Percentiles rank a stretch among this genome's conserved stretches.
Conservation (phyloP, 1,140 invertebrate genomes). For the Calycopis cecrops region DNA sequence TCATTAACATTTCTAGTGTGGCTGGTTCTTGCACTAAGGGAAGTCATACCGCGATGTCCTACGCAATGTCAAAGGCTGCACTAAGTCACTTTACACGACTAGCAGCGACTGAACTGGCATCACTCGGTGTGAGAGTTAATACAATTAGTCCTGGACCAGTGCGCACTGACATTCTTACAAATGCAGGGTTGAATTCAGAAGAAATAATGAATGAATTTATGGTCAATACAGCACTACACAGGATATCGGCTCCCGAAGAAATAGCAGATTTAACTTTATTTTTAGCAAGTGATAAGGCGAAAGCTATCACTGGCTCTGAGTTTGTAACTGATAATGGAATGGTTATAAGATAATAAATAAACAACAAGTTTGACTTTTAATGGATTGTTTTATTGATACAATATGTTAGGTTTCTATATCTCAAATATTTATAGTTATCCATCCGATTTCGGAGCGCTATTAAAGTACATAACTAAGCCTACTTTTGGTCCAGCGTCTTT, state of each 20-base stretch:
- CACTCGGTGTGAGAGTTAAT: too few species aligned
- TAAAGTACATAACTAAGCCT: too few species aligned
- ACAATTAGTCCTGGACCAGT: conserved; percentile 23
- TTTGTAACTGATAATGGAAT: conserved; percentile 16
- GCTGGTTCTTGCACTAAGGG: conserved; percentile 5
- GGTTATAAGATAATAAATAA: background rate
- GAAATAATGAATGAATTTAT: background rate
- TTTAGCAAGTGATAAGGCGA: conserved; percentile 17
- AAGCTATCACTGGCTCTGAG: conserved; percentile 18
- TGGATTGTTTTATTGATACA: too few species aligned
- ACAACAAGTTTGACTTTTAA: too few species aligned
- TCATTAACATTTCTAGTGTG: conserved; percentile 27
- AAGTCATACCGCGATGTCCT: background rate
- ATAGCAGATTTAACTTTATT: conserved; percentile 17
- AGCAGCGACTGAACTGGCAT: conserved; percentile 20
- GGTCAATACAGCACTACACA: background rate
- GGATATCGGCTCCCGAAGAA: conserved; percentile 13
- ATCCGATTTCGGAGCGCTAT: too few species aligned
- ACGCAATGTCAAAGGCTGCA: conserved; percentile 22
- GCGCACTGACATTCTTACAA: conserved; percentile 12
- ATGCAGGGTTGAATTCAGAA: background rate
- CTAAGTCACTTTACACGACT: conserved; percentile 19
- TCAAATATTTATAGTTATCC: too few species aligned
- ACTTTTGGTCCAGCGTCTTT: too few species aligned
- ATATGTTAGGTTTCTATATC: too few species aligned